These are phyloP conservation scores for Castor canadensis DNA, from an alignment of 2,113 vertebrate species.

Conservation along the genomic window DNA sequence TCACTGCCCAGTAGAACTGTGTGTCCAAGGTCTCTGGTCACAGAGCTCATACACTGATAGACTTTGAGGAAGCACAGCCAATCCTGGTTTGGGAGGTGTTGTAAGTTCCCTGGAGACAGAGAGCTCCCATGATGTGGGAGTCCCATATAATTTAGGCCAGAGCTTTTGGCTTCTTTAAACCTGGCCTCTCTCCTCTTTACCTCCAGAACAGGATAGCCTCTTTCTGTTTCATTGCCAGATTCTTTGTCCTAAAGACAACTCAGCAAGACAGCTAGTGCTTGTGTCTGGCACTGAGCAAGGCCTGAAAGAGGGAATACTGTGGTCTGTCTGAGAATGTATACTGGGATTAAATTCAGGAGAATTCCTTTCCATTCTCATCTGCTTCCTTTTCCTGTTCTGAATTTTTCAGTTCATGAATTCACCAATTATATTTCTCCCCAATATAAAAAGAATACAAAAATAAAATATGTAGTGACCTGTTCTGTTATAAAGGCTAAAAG, in stretches of 20 bases:
- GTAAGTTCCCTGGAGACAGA: neutral
- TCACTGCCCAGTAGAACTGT: constrained; percentile 77
- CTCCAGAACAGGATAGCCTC: neutral
- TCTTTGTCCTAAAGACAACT: neutral
- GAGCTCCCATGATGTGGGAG: too few relatives aligned
- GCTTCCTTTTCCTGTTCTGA: neutral
- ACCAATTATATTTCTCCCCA: neutral
- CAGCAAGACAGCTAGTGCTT: neutral
- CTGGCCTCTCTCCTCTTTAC: neutral
- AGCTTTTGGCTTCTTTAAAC: too few relatives aligned
- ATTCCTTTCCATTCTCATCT: neutral
- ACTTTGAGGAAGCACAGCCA: neutral
- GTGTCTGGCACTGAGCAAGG: neutral
- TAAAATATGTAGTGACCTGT: neutral
- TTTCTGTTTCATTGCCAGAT: neutral
- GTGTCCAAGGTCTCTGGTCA: constrained; percentile 70
- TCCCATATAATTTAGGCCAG: too few relatives aligned
- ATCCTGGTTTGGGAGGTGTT: neutral
- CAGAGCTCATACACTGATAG: constrained; percentile 28
- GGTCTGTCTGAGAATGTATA: too few relatives aligned
- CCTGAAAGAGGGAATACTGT: too few relatives aligned
- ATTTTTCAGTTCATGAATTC: neutral
- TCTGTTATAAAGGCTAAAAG: neutral
- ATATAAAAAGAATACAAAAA: neutral
- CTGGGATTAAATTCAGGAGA: neutral